A percentile compares a stretch with the other conserved stretches of the same genome.
Evolutionary conservation across 2,113 vertebrate genomes (phyloP).

Genomic region (Taurulus bubalis): DNA sequence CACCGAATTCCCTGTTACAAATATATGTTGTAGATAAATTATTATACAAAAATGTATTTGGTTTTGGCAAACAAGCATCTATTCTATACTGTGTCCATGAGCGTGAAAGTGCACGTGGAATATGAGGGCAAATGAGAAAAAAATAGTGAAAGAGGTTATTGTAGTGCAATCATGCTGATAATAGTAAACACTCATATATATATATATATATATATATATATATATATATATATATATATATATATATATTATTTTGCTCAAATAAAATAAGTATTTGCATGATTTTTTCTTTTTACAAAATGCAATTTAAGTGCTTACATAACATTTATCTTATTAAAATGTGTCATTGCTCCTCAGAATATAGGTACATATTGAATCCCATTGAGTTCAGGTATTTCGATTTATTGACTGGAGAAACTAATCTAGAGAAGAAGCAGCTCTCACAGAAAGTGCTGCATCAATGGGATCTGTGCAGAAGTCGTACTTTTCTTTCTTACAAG

Average conservation of each 20-base stretch:
- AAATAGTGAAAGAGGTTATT: too few species aligned
- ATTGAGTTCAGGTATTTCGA: neutral
- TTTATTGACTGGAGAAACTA: neutral
- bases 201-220: too few species aligned
- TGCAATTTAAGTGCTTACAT: neutral
- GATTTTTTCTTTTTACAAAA: too few species aligned
- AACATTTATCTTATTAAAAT: neutral
- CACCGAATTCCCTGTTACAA: neutral
- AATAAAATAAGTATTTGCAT: too few species aligned
- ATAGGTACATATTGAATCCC: neutral
- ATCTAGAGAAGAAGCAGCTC: neutral
- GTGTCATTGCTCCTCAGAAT: neutral
- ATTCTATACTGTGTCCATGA: neutral
- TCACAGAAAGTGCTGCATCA: neutral
- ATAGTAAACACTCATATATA: too few species aligned
- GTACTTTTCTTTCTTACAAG: neutral
- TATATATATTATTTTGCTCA: too few species aligned
- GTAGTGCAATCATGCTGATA: too few species aligned
- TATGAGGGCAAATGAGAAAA: too few species aligned
- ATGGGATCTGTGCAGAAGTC: neutral
- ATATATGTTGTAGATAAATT: neutral
- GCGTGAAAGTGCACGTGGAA: too few species aligned
- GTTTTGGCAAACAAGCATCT: neutral
- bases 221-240: too few species aligned
- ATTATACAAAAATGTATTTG: neutral